Evolutionary conservation across 2,113 vertebrate genomes (phyloP), one percentile per base, ranked within the genome.

Genomic region (Chascanopsetta lugubris): DNA sequence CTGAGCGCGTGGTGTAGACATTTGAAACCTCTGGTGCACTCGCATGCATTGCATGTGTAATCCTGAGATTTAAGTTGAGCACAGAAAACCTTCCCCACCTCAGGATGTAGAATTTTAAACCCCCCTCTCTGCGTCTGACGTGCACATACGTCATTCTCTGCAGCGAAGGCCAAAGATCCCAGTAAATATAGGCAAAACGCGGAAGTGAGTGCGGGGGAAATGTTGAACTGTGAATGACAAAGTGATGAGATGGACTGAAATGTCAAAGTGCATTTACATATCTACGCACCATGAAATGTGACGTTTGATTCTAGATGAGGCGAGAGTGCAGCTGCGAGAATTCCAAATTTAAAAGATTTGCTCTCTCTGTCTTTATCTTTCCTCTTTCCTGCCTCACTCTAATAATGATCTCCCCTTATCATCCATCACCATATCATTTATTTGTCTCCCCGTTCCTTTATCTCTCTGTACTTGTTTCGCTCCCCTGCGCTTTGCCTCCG

Each of bases 391-490:
- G 40, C 15, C 27, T 61, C 6, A 18, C 15, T 55, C n/a, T n/a
- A 40, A 34, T 61, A 45, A 59, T 25, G 11, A 47, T 74, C n/a
- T 26, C 13, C 18, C 13, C 22, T 54, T 42, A 38, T 66, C 49
- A 66, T 34, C 22, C 40, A 57, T 47, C n/a, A 61, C 45, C 21
- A 22, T 8, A 18, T 72, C 2, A 49, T 59, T 42, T 59, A 62
- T 70, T 46, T 48, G n/a, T 57, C 61, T 50, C 34, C 24, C 29
- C 51, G 8, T 56, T 36, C 38, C 48, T 49, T 49, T 17, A 21
- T 32, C 29, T 26, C 47, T 25, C 6, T 32, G 49, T 51, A 25
- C 34, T 43, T 48, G 36, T 57, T 47, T 40, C 36, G 6, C 17
- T 42, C 20, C 49, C 30, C 48, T 63, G 48, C 47, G n/a, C 34